These are phyloP conservation scores for Callaeas wilsoni DNA, from an alignment of 2,113 vertebrate genomes.

Conservation along the genomic window DNA sequence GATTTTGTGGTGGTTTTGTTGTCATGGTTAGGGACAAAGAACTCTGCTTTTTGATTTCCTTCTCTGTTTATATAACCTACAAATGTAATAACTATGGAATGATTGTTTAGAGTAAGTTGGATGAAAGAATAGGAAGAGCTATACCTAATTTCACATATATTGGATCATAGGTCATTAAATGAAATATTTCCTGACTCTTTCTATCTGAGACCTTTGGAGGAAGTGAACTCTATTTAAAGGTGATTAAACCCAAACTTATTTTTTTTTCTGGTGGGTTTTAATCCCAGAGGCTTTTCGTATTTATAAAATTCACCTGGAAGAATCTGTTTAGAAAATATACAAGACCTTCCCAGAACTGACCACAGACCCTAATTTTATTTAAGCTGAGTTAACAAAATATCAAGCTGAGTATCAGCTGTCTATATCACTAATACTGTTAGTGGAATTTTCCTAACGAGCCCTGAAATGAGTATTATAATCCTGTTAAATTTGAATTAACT, in stretches of 20 bases:
- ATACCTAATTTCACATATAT: neutral
- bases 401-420: neutral
- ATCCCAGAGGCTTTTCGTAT: neutral
- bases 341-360: neutral
- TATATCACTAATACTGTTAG: neutral
- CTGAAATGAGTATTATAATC: neutral
- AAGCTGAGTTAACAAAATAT: neutral
- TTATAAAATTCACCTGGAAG: neutral
- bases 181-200: neutral
- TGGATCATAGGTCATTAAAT: neutral
- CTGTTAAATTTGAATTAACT: neutral
- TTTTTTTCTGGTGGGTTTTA: neutral
- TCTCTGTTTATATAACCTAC: neutral
- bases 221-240: neutral
- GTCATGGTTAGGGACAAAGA: neutral
- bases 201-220: neutral
- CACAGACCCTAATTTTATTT: neutral
- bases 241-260: neutral
- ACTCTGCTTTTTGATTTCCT: neutral
- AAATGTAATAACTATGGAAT: neutral
- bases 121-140: neutral
- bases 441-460: neutral
- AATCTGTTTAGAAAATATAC: neutral
- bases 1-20: neutral
- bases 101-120: neutral